Base-by-base conservation (phyloP, 1,140 invertebrate species). In the Papilio machaon region DNA sequence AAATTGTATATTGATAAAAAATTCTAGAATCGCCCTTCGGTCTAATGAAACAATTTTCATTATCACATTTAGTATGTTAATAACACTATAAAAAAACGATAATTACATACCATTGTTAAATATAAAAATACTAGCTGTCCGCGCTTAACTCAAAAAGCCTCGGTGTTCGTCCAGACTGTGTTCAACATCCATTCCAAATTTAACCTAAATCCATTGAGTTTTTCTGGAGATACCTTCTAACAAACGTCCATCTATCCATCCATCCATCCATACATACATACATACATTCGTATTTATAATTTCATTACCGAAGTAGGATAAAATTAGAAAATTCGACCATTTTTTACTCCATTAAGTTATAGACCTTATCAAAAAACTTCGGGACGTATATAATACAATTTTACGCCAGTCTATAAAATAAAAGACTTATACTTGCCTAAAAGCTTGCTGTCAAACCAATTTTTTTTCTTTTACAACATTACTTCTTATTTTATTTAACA, bases 381-480 rank as follows among this genome's bases (percentile, higher is more conserved):
- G 64, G 30, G 30, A 17, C 64, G 64, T 70, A 38, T 70, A 70
- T 70, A 70, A 70, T 35, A 70, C 64, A 70, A 70, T 70, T 70
- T 70, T 70, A 17, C 64, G 64, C 64, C 17, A 35, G 11, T 30
- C 64, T 70, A 35, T 70, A 70, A 70, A 70, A 70, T 70, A 70
- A 70, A 70, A 35, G 64, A 70, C 64, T 70, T 70, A 70, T 70
- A 70, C 64, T 70, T 35, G 38, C 30, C 64, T 70, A 70, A 70
- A 70, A 70, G 64, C 64, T 30, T 38, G 64, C 64, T 70, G 64
- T 70, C 64, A 70, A 70, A 70, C 64, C 64, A 35, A 70, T 38
- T 70, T 70, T 38, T 70, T 30, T 70, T 70, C 64, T 70, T 70
- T 70, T 35, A 38, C 64, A 70, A 70, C 64, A 70, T 70, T 70